A percentile compares a stretch with the other conserved stretches of the same genome.
phyloP scores from a whole-genome alignment of 1,140 invertebrate species.

The Zophobas morio region DNA sequence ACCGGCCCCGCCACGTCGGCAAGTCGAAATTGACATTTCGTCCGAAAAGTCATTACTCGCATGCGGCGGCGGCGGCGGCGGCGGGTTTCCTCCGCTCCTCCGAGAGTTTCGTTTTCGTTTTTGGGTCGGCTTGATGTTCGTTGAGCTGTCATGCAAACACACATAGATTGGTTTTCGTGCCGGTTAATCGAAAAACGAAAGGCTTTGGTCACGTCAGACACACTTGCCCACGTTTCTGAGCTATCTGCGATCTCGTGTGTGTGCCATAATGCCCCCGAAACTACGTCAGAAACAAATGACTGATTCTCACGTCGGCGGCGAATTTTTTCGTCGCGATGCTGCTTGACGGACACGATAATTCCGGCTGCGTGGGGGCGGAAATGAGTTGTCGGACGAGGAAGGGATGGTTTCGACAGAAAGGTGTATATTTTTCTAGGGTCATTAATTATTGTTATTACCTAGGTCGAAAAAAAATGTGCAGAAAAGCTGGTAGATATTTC shows the following conservation, averaged over 20 bases:
- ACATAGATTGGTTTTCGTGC: conserved; percentile 38
- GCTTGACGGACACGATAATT: not conserved
- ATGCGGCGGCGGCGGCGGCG: not conserved
- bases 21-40: not conserved
- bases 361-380: too few relatives aligned
- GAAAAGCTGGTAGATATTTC: too few relatives aligned
- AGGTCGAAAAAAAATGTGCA: too few relatives aligned
- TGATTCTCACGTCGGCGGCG: conserved; percentile 27
- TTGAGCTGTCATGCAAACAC: conserved; percentile 36
- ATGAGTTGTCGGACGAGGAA: too few relatives aligned
- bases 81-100: not conserved
- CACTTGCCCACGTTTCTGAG: conserved; percentile 22
- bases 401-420: too few relatives aligned
- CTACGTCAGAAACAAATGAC: conserved; percentile 34
- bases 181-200: conserved; percentile 39
- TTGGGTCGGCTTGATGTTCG: conserved; percentile 26
- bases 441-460: too few relatives aligned
- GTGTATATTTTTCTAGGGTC: too few relatives aligned
- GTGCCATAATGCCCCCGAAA: conserved; percentile 31
- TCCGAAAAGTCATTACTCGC: not conserved
- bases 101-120: not conserved
- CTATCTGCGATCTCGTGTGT: conserved; percentile 41
- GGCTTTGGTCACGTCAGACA: conserved; percentile 40
- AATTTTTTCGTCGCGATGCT: not conserved
- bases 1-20: too few relatives aligned